phyloP scores from a whole-genome alignment of 2,888 invertebrate genomes.

The Liopterus haemorrhoidalis region DNA sequence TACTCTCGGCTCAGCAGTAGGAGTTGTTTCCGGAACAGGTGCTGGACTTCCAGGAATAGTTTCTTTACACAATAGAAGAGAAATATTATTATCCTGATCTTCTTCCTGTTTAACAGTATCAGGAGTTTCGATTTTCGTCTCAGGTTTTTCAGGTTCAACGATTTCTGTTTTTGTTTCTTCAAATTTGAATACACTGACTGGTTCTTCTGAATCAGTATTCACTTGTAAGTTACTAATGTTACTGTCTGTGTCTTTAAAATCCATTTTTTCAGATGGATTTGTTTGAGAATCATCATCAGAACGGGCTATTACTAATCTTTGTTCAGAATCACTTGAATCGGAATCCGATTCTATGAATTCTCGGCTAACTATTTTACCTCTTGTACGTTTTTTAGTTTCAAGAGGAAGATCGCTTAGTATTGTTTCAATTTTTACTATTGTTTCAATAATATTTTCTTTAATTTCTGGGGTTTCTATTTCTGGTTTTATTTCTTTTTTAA shows the following conservation, averaged over 20 bases:
- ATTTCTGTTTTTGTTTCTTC: constrained; percentile 33
- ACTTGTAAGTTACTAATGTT: constrained; percentile 30
- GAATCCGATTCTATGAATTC: constrained; percentile 53
- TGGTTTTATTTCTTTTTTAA: constrained; percentile 23
- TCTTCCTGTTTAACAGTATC: constrained; percentile 40
- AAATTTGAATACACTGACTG: constrained; percentile 41
- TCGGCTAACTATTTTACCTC: constrained; percentile 43
- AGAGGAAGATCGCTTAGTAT: constrained; percentile 11
- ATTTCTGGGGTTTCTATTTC: constrained; percentile 27
- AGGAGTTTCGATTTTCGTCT: constrained; percentile 33
- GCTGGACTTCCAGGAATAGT: constrained; percentile 87
- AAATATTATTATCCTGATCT: constrained; percentile 62
- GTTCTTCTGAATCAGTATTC: constrained; percentile 37
- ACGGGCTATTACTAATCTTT: constrained; percentile 54
- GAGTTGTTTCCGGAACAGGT: constrained; percentile 49
- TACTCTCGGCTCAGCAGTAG: constrained; percentile 34
- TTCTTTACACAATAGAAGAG: constrained; percentile 78
- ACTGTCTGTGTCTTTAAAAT: constrained; percentile 38
- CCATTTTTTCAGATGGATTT: constrained; percentile 30
- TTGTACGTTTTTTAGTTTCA: constrained; percentile 38
- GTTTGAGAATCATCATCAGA: constrained; percentile 42
- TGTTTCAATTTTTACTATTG: constrained; percentile 12
- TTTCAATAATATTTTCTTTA: constrained; percentile 16
- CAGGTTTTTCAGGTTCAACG: constrained; percentile 37
- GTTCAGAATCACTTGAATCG: constrained; percentile 60